These are phyloP conservation scores for Sogatella furcifera DNA, from an alignment of 1,140 invertebrate species.

Conservation along the genomic window DNA sequence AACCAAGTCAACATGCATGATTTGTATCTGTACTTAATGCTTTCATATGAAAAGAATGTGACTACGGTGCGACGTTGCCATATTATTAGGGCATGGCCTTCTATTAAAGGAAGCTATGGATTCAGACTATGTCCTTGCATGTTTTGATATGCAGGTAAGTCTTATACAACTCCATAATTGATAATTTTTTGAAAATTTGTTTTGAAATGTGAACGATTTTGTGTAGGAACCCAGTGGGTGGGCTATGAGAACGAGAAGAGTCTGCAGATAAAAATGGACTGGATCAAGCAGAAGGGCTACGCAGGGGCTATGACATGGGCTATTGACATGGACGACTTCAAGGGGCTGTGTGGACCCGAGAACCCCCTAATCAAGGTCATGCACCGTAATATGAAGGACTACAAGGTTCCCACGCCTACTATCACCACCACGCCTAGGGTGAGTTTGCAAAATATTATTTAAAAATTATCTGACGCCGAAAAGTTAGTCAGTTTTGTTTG, in stretches of 20 bases:
- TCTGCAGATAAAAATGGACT: slow-evolving; percentile 79
- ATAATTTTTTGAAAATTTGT: too few relatives aligned
- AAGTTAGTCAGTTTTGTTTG: too few relatives aligned
- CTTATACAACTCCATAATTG: too few relatives aligned
- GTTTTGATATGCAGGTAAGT: too few relatives aligned
- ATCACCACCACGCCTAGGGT: slow-evolving; percentile 57
- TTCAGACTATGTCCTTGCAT: too few relatives aligned
- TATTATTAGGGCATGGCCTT: too few relatives aligned
- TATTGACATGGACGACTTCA: slow-evolving; percentile 78
- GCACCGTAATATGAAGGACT: slow-evolving; percentile 58
- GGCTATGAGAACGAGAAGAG: slow-evolving; percentile 77
- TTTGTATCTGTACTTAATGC: too few relatives aligned
- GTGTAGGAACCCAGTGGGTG: slow-evolving; percentile 64
- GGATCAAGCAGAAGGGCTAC: slow-evolving; percentile 67
- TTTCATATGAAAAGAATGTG: too few relatives aligned
- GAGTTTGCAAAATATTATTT: slow-evolving; percentile 21
- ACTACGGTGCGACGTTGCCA: too few relatives aligned
- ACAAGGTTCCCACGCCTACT: slow-evolving; percentile 56
- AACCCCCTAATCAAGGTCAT: slow-evolving; percentile 62
- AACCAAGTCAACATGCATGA: too few relatives aligned
- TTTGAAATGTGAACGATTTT: background rate
- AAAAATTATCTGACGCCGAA: too few relatives aligned
- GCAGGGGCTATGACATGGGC: slow-evolving; percentile 80
- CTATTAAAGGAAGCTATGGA: too few relatives aligned
- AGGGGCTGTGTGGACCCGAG: slow-evolving; percentile 58